A percentile compares a stretch with the other conserved stretches of the same genome.
phyloP scores from a whole-genome alignment of 1,140 invertebrate species.

The Pararge aegeria region DNA sequence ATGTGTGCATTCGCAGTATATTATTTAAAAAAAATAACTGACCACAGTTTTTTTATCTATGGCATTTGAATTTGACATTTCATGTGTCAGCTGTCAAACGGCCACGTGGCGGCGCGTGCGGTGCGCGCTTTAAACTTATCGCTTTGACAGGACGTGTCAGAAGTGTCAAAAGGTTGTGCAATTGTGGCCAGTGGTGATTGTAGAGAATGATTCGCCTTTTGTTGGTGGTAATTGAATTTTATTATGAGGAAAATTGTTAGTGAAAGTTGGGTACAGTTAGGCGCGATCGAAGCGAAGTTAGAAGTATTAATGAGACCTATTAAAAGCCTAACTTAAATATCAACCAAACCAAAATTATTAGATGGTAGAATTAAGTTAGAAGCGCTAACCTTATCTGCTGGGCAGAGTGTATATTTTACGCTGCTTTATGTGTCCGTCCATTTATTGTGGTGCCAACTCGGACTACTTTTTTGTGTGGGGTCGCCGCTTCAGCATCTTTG shows the following conservation, averaged over 20 bases:
- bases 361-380: no score
- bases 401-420: no score
- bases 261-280: background rate
- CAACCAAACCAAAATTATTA: no score
- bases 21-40: constrained; percentile 29
- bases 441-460: no score
- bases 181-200: constrained; percentile 23
- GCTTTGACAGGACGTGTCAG: constrained; percentile 51
- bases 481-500: no score
- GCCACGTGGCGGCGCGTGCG: constrained; percentile 56
- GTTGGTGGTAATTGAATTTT: constrained; percentile 14
- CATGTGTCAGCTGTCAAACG: constrained; percentile 57
- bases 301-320: no score
- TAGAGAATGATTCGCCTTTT: constrained; percentile 13
- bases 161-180: constrained; percentile 30
- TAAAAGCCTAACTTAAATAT: no score
- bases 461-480: no score
- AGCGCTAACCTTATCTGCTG: no score
- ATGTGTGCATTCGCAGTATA: no score
- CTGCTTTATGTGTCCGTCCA: no score
- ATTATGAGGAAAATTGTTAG: constrained; percentile 6
- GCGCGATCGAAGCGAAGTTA: no score
- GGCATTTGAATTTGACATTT: constrained; percentile 45
- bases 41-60: constrained; percentile 31
- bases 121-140: constrained; percentile 44